Percentiles rank a stretch among this genome's conserved stretches.
phyloP scores from a whole-genome alignment of 2,113 vertebrate genomes.

The Platichthys flesus region DNA sequence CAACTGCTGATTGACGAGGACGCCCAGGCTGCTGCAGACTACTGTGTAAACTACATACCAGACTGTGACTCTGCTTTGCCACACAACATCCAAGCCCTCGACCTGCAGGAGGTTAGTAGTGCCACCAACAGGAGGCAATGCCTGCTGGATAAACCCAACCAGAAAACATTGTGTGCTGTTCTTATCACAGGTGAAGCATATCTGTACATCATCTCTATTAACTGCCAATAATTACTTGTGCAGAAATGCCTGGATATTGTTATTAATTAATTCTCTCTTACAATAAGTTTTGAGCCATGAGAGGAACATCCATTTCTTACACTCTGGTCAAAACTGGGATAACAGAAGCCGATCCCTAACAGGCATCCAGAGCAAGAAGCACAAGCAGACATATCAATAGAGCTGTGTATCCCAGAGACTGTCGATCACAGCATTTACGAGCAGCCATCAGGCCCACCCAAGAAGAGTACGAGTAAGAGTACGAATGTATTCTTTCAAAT shows the following conservation, averaged over 20 bases:
- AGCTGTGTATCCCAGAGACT: slow-evolving; percentile 31
- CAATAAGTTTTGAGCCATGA: not conserved
- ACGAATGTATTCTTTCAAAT: slow-evolving; percentile 49
- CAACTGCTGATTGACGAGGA: slow-evolving; percentile 87
- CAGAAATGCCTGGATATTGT: not conserved
- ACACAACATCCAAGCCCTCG: slow-evolving; percentile 66
- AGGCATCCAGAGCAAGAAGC: slow-evolving; percentile 42
- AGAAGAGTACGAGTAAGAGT: slow-evolving; percentile 14
- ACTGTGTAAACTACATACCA: slow-evolving; percentile 87
- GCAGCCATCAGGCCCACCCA: slow-evolving; percentile 6
- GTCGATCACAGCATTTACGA: slow-evolving; percentile 43
- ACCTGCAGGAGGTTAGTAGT: slow-evolving; percentile 74
- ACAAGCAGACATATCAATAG: slow-evolving; percentile 34
- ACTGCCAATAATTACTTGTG: not conserved
- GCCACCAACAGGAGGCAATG: slow-evolving; percentile 33
- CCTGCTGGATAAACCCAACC: not conserved
- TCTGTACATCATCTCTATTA: no score
- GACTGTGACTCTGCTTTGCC: slow-evolving; percentile 82
- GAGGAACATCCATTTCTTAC: slow-evolving; percentile 2
- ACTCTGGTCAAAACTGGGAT: slow-evolving; percentile 26
- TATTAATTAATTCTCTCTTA: not conserved
- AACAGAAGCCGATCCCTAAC: slow-evolving; percentile 30
- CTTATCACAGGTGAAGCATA: not conserved
- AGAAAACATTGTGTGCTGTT: not conserved
- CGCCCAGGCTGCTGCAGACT: slow-evolving; percentile 83